Conservation (phyloP, 2,888 invertebrate genomes). For the Drosophila pegasa region DNA sequence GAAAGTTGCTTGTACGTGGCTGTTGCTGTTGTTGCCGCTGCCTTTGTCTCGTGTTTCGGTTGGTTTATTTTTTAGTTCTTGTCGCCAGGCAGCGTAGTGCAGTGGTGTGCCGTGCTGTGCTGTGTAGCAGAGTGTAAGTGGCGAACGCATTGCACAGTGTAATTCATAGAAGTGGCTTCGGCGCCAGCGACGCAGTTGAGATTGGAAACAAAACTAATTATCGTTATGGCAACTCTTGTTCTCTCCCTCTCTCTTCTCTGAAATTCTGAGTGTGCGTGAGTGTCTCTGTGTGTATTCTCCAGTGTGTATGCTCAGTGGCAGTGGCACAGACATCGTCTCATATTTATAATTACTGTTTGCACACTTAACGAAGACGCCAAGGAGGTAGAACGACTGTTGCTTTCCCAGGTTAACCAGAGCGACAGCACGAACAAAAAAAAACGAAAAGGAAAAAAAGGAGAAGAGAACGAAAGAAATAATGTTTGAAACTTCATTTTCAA, state of each 20-base stretch:
- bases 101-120: no score
- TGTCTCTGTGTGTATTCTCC: background rate
- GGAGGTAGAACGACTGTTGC: conserved; percentile 29
- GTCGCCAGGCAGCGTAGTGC: conserved; percentile 21
- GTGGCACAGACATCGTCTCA: conserved; percentile 39
- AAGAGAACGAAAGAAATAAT: conserved; percentile 1
- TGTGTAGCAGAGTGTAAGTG: conserved; percentile 38
- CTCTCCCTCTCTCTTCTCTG: conserved; percentile 49
- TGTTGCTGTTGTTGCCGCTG: conserved; percentile 13
- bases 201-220: conserved; percentile 74
- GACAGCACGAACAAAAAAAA: background rate
- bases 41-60: conserved; percentile 6
- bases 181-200: conserved; percentile 27
- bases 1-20: background rate
- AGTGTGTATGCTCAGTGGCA: conserved; percentile 1
- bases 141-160: conserved; percentile 45
- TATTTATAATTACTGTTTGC: conserved; percentile 77
- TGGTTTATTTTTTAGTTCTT: conserved; percentile 5
- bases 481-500: conserved; percentile 65
- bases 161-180: conserved; percentile 50
- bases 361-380: conserved; percentile 67
- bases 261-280: conserved; percentile 13
- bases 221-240: conserved; percentile 69
- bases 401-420: conserved; percentile 11
- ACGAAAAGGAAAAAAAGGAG: background rate